Conservation (phyloP, 2,113 vertebrate species). For the Gnathonemus echidnorhynchus region DNA sequence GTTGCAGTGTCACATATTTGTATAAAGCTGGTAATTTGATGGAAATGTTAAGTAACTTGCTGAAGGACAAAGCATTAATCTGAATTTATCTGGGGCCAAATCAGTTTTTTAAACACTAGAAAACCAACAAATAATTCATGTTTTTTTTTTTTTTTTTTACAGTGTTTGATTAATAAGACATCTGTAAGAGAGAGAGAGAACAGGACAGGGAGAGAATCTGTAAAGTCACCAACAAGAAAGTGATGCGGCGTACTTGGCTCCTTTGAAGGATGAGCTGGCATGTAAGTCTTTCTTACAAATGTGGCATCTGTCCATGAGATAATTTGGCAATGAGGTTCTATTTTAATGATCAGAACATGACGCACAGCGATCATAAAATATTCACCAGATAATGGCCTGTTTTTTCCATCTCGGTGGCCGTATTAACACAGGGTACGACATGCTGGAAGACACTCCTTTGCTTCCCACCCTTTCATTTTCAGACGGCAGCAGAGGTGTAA, state of each 20-base stretch:
- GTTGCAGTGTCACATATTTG: background rate
- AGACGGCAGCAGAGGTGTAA: background rate
- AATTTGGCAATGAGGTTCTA: slow-evolving; percentile 17
- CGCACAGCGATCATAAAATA: slow-evolving; percentile 44
- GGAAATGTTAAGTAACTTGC: background rate
- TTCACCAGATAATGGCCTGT: slow-evolving; percentile 33
- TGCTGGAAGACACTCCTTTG: slow-evolving; percentile 26
- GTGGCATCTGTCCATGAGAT: slow-evolving; percentile 40
- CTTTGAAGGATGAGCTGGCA: slow-evolving; percentile 35
- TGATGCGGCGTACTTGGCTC: slow-evolving; percentile 33
- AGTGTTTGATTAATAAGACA: slow-evolving; percentile 17
- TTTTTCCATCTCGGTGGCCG: slow-evolving; percentile 41
- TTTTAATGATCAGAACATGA: slow-evolving; percentile 26
- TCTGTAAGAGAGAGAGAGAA: slow-evolving; percentile 28
- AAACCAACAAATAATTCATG: background rate
- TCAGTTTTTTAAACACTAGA: background rate
- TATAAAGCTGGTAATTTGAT: background rate
- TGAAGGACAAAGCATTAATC: background rate
- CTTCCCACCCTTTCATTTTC: background rate
- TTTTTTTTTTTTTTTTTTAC: background rate
- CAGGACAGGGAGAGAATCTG: slow-evolving; percentile 9
- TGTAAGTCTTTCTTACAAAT: slow-evolving; percentile 23
- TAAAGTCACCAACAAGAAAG: slow-evolving; percentile 14
- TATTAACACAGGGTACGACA: slow-evolving; percentile 38
- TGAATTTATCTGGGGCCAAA: background rate